Evolutionary conservation across 2,888 invertebrate species (phyloP).

Genomic region (Cephus rjabovi): DNA sequence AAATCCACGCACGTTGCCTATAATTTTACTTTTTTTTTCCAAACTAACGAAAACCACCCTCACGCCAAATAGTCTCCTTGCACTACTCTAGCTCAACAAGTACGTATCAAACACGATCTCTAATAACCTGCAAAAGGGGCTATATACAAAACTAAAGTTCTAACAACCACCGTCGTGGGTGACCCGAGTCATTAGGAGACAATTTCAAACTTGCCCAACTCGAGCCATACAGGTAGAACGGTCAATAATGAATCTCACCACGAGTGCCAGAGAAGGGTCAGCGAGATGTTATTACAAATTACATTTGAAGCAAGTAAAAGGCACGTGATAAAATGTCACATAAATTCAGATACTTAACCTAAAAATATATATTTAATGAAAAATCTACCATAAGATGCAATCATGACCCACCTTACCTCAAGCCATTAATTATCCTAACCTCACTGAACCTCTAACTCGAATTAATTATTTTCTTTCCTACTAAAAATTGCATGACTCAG

Average conservation of each 20-base stretch:
- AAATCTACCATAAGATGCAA: not conserved
- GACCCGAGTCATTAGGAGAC: not conserved
- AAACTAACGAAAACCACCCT: not conserved
- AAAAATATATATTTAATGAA: not conserved
- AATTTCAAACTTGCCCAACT: not conserved
- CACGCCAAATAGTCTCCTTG: not conserved
- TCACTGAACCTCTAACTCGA: not conserved
- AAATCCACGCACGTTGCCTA: conserved; percentile 21
- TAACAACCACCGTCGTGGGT: not conserved
- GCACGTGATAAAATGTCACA: not conserved
- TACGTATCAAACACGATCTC: not conserved
- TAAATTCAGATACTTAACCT: not conserved
- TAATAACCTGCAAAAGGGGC: not conserved
- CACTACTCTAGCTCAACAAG: not conserved
- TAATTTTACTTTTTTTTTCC: not conserved
- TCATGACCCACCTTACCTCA: not conserved
- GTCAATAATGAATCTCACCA: not conserved
- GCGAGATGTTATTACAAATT: not conserved
- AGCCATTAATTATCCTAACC: not conserved
- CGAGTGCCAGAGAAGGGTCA: not conserved
- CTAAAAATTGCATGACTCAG: conserved; percentile 13
- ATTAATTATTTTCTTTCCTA: not conserved
- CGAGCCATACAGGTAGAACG: not conserved
- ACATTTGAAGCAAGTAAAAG: not conserved
- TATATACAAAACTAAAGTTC: not conserved